Evolutionary conservation across 30 jellyfish, hydroid and myxozoan genomes (phyloP).

Genomic region (Calvadosia cruxmelitensis): DNA sequence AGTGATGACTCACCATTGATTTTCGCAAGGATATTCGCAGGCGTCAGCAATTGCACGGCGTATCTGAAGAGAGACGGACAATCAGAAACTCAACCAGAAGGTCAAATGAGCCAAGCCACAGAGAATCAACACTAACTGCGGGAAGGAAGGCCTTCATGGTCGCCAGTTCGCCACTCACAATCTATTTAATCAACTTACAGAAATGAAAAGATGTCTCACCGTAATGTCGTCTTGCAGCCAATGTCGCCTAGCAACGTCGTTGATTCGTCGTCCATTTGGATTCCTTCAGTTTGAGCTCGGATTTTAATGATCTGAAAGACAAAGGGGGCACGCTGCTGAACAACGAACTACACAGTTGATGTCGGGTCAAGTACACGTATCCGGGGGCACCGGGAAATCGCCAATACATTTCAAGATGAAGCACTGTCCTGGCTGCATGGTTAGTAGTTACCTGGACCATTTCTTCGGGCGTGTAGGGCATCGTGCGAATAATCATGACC

Average conservation of each 20-base stretch:
- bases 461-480: constrained; percentile 86
- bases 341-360: no score
- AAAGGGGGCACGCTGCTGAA: not conserved
- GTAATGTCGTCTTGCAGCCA: constrained; percentile 67
- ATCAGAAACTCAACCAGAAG: not conserved
- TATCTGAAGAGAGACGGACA: constrained; percentile 14
- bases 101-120: not conserved
- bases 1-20: constrained; percentile 64
- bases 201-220: no score
- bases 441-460: constrained; percentile 79
- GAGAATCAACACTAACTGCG: not conserved
- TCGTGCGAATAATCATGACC: constrained; percentile 73
- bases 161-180: no score
- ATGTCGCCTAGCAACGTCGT: constrained; percentile 63
- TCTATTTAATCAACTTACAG: no score
- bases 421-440: no score
- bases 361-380: no score
- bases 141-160: not conserved
- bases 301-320: constrained; percentile 46
- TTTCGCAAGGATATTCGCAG: constrained; percentile 77
- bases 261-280: constrained; percentile 62
- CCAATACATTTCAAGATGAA: no score
- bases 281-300: constrained; percentile 76
- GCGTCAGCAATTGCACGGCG: constrained; percentile 85
- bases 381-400: no score